Conservation (phyloP, 2,797 vertebrate species). For the Knipowitschia caucasica region DNA sequence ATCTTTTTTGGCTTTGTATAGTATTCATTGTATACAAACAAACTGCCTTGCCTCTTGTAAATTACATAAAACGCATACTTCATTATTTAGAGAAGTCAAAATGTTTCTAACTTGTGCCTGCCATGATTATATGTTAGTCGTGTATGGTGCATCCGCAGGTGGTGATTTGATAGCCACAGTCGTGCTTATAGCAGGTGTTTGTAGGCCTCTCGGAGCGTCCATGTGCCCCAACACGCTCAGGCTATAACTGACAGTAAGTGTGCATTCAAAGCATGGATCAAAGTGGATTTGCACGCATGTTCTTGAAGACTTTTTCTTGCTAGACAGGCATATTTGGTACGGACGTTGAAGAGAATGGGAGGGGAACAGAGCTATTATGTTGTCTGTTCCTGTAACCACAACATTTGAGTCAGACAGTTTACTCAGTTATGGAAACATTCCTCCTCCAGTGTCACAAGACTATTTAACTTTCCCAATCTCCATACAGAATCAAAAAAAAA, state of each 20-base stretch:
- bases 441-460: constrained; percentile 58
- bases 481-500: constrained; percentile 56
- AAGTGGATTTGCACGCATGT: constrained; percentile 46
- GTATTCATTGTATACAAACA: not conserved
- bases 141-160: constrained; percentile 41
- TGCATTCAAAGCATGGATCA: constrained; percentile 48
- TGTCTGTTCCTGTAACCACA: constrained; percentile 38
- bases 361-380: constrained; percentile 29
- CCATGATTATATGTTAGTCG: constrained; percentile 9
- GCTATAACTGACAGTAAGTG: constrained; percentile 45
- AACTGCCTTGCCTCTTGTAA: not conserved
- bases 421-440: constrained; percentile 57
- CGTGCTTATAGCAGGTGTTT: constrained; percentile 57
- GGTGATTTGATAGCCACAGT: constrained; percentile 47
- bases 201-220: constrained; percentile 36
- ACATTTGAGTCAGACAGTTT: constrained; percentile 55
- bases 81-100: not conserved
- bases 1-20: not conserved
- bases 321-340: constrained; percentile 38
- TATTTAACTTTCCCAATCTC: constrained; percentile 42
- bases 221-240: constrained; percentile 58
- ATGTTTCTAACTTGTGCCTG: not conserved
- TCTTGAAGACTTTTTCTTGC: constrained; percentile 36
- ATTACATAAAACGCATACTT: not conserved
- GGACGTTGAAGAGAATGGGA: constrained; percentile 32